phyloP scores from a whole-genome alignment of 2,113 vertebrate species.

The Genyomyrus donnyi region DNA sequence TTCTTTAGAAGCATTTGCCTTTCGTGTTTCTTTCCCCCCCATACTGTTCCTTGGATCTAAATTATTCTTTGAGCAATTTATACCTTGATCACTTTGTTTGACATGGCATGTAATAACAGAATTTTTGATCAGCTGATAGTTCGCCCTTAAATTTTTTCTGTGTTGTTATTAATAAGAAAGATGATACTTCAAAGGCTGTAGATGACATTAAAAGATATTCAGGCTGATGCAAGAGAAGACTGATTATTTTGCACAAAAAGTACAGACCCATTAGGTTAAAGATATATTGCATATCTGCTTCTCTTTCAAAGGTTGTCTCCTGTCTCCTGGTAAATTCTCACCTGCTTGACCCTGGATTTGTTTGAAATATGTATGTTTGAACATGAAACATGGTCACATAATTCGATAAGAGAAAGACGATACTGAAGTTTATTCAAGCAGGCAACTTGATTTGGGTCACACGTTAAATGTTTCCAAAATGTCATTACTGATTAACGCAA shows the following conservation, averaged over 20 bases:
- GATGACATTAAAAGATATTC: constrained; percentile 4
- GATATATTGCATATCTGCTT: neutral
- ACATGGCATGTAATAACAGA: neutral
- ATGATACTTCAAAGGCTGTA: neutral
- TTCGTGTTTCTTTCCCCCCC: neutral
- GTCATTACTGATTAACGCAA: neutral
- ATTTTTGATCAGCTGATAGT: neutral
- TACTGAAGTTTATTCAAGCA: neutral
- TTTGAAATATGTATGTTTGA: neutral
- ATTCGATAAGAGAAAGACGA: neutral
- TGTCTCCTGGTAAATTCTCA: neutral
- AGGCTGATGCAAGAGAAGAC: neutral
- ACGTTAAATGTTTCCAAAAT: constrained; percentile 1
- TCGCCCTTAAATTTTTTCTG: neutral
- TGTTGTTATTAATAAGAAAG: neutral
- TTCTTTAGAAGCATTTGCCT: neutral
- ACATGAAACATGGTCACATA: neutral
- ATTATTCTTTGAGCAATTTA: neutral
- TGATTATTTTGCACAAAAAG: neutral
- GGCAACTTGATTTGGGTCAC: neutral
- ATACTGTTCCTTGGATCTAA: neutral
- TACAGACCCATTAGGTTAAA: neutral
- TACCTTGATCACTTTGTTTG: neutral
- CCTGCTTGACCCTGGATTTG: neutral
- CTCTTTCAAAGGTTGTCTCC: neutral